Percentiles rank a stretch among this genome's conserved stretches.
phyloP scores from a whole-genome alignment of 2,797 vertebrate species.

The Corythornis leucogaster region DNA sequence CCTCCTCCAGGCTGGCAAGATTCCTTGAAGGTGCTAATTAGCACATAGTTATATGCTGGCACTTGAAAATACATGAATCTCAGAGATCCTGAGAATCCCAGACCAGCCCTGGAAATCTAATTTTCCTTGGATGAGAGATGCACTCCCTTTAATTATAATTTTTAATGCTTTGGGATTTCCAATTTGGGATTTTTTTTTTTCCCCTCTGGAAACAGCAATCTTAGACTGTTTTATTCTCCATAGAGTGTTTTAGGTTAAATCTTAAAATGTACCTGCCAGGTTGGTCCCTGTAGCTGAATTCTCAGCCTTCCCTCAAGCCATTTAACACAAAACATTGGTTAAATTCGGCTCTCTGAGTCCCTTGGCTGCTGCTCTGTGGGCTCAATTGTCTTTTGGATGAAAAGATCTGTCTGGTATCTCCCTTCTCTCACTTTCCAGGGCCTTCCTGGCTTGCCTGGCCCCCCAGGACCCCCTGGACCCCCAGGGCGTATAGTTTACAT shows the following conservation, averaged over 20 bases:
- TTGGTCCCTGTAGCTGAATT: not conserved
- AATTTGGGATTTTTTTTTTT: not conserved
- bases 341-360: not conserved
- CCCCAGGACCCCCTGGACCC: slow-evolving; percentile 86
- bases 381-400: not conserved
- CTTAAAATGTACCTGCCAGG: not conserved
- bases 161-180: not conserved
- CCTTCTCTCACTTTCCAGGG: slow-evolving; percentile 76
- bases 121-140: not conserved
- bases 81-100: not conserved
- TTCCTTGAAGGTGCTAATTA: not conserved
- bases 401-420: not conserved
- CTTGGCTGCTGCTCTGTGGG: not conserved
- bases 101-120: not conserved
- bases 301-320: not conserved
- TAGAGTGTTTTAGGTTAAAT: not conserved
- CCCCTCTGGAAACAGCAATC: not conserved
- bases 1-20: not conserved
- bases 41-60: not conserved
- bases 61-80: not conserved
- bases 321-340: not conserved
- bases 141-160: not conserved
- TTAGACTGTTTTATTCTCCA: not conserved
- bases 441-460: slow-evolving; percentile 82
- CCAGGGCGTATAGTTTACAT: slow-evolving; percentile 85